Evolutionary conservation across 1,140 invertebrate genomes (phyloP), one percentile per base, ranked within the genome.

Genomic region (Caligus rogercresseyi): DNA sequence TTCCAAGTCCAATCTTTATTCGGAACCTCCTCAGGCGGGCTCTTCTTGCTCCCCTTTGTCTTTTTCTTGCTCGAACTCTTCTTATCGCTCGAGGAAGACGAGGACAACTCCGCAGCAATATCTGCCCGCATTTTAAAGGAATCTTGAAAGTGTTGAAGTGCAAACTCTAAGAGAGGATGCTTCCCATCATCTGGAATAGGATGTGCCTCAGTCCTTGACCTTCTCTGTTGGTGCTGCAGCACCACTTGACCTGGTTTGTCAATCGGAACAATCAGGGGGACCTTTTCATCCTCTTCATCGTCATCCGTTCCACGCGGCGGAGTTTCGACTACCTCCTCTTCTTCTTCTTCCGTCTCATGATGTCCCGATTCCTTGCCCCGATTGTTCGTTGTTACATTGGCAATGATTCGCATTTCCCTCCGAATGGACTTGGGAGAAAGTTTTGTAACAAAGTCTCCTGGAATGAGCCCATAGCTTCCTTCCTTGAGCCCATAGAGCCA

Each of bases 161-260:
- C 94, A 72, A 94, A 98, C 72, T 98, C 93, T 61, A 98, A 79
- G 68, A 98, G 78, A 1, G 92, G 94, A 74, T 91, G 91, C 73
- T 93, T 92, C 54, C 91, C 92, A 69, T 93, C 87, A 52, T 72
- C 31, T n/a, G 7, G 31, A 43, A 43, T 43, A 43, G 31, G 31
- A 11, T 43, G 31, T 7, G n/a, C 7, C 31, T 43, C 31, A n/a
- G 31, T 11, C n/a, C n/a, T 43, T 7, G 31, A 43, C 7, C n/a
- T 11, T 43, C n/a, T 7, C 7, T 43, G 7, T n/a, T n/a, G 7
- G 7, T 43, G 31, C 7, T 43, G 7, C 31, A 43, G 7, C 31
- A 11, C n/a, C n/a, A 43, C 31, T n/a, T 11, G 7, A 11, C 31
- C 31, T n/a, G n/a, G n/a, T n/a, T n/a, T n/a, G n/a, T n/a, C n/a